Base-by-base conservation (phyloP, 2,888 invertebrate genomes). In the Troides aeacus region DNA sequence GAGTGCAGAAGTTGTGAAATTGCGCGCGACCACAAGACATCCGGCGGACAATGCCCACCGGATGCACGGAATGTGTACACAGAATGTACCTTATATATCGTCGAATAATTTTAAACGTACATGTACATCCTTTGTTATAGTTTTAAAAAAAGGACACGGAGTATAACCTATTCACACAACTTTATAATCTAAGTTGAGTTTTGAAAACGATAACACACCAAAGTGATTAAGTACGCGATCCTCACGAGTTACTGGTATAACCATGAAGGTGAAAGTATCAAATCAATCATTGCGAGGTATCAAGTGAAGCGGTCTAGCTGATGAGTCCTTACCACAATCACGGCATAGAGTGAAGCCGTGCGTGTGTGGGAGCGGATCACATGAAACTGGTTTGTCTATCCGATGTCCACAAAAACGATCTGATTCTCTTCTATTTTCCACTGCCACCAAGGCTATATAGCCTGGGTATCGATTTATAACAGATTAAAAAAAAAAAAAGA, bases 11-110 rank as follows among this genome's bases (percentile, higher is more conserved):
- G 87, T 90, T 89, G 89, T 89, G 90, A 91, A 91, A 91, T 90
- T 89, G 88, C 88, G 88, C 88, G 89, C 85, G 90, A 92, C 92
- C 92, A 84, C 91, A 92, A 91, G 90, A 90, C 90, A 89, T 91
- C 91, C 92, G 91, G 90, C 84, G 88, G 86, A 87, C 89, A 87
- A 88, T 87, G 82, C 84, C 78, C 81, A 79, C 87, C 90, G 91
- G 90, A 90, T 90, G 89, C 87, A 83, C 83, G 87, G 87, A 87
- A 88, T 88, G 82, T 81, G 85, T 85, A 81, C 85, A 86, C 85
- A 84, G 84, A 84, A 83, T 82, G 81, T 82, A 81, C 82, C 30
- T 84, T 82, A 82, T 85, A 82, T 30, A 59, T 15, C 2, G 15
- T 46, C 3, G 4, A 46, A 15, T 15, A 12, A 15, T 46, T 15